phyloP scores from a whole-genome alignment of 2,113 vertebrate genomes.

The Pyxicephalus adspersus region DNA sequence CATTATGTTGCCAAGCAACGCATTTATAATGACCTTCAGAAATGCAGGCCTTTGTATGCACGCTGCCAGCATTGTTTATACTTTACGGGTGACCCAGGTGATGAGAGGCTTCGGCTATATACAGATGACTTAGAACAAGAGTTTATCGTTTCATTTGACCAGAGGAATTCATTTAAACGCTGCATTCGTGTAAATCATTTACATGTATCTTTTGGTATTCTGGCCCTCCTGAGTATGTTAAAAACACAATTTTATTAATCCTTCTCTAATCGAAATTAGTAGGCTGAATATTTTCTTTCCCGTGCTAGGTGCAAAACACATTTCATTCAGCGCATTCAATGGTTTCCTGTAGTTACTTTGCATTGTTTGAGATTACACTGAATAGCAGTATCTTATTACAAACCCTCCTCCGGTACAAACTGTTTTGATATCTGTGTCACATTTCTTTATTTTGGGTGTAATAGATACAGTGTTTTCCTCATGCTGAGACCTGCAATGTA shows the following conservation, averaged over 20 bases:
- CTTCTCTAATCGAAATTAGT: too few relatives aligned
- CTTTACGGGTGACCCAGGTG: slow-evolving; percentile 13
- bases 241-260: not conserved
- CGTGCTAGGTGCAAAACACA: too few relatives aligned
- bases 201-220: not conserved
- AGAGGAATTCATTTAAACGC: not conserved
- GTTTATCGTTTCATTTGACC: not conserved
- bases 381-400: too few relatives aligned
- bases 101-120: not conserved
- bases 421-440: too few relatives aligned
- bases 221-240: not conserved
- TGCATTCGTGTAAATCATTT: not conserved
- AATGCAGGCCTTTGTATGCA: slow-evolving; percentile 31
- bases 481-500: too few relatives aligned
- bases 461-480: too few relatives aligned
- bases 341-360: too few relatives aligned
- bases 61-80: not conserved
- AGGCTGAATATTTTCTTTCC: too few relatives aligned
- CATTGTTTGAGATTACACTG: too few relatives aligned
- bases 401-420: too few relatives aligned
- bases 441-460: too few relatives aligned
- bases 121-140: not conserved
- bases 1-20: slow-evolving; percentile 51
- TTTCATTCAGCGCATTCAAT: too few relatives aligned
- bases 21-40: slow-evolving; percentile 46